A percentile compares a stretch with the other conserved stretches of the same genome.
Conservation (phyloP, 64 coral and sea anemone species). For the Pachyseris speciosa region DNA sequence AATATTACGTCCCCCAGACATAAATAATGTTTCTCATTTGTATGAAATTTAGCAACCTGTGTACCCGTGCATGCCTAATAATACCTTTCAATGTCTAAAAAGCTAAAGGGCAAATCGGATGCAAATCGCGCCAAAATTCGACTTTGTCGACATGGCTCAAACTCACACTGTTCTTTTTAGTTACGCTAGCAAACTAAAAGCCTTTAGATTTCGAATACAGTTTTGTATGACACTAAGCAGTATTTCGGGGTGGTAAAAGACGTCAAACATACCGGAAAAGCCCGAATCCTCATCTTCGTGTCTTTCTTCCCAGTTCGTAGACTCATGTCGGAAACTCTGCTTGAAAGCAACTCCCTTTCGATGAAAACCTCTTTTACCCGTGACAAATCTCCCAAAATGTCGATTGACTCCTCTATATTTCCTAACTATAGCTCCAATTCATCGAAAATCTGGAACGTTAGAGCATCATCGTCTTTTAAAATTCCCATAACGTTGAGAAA, state of each 20-base stretch:
- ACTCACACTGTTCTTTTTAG: neutral
- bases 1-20: neutral
- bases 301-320: conserved; percentile 91
- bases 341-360: conserved; percentile 22
- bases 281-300: conserved; percentile 99
- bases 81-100: neutral
- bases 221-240: neutral
- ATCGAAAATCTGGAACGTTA: conserved; percentile 14
- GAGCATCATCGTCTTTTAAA: neutral
- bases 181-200: neutral
- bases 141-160: neutral
- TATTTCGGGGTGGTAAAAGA: neutral
- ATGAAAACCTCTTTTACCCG: neutral
- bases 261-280: conserved; percentile 94
- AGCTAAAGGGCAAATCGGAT: neutral
- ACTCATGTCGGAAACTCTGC: conserved; percentile 68
- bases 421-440: neutral
- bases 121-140: conserved; percentile 32
- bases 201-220: neutral
- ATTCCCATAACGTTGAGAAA: neutral
- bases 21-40: too few relatives aligned
- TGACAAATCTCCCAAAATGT: neutral
- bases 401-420: neutral
- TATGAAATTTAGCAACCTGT: neutral
- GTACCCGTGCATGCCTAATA: neutral